phyloP scores from a whole-genome alignment of 2,113 vertebrate genomes.

The Conger conger region DNA sequence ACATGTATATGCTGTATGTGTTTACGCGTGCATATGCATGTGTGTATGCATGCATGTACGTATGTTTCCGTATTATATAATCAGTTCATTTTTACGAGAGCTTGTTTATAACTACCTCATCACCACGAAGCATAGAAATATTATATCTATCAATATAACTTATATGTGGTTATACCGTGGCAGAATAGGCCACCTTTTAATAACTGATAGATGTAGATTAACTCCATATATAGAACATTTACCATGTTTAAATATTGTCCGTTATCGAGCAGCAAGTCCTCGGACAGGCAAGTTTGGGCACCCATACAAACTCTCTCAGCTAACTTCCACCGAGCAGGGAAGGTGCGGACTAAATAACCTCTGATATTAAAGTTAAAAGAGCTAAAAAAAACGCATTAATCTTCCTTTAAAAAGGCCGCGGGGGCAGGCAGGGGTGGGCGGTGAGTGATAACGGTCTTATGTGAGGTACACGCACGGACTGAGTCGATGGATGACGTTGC shows the following conservation, averaged over 20 bases:
- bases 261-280: conserved; percentile 52
- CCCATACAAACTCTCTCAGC: conserved; percentile 50
- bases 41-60: conserved; percentile 2
- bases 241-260: conserved; percentile 53
- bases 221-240: conserved; percentile 44
- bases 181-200: conserved; percentile 35
- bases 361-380: conserved; percentile 47
- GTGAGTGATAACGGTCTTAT: conserved; percentile 53
- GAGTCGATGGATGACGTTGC: conserved; percentile 47
- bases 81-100: background rate
- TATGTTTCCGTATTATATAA: background rate
- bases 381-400: conserved; percentile 49
- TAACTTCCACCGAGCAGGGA: conserved; percentile 38
- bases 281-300: conserved; percentile 42
- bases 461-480: conserved; percentile 50
- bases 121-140: conserved; percentile 46
- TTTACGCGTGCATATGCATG: background rate
- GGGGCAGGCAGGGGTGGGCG: conserved; percentile 55
- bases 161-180: conserved; percentile 45
- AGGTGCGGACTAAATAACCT: conserved; percentile 50
- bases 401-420: conserved; percentile 45
- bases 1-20: background rate
- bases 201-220: conserved; percentile 37
- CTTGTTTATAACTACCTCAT: conserved; percentile 22
- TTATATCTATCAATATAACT: conserved; percentile 41